phyloP scores from a whole-genome alignment of 35 echinoderm and acorn worm genomes.

The Apostichopus japonicus region DNA sequence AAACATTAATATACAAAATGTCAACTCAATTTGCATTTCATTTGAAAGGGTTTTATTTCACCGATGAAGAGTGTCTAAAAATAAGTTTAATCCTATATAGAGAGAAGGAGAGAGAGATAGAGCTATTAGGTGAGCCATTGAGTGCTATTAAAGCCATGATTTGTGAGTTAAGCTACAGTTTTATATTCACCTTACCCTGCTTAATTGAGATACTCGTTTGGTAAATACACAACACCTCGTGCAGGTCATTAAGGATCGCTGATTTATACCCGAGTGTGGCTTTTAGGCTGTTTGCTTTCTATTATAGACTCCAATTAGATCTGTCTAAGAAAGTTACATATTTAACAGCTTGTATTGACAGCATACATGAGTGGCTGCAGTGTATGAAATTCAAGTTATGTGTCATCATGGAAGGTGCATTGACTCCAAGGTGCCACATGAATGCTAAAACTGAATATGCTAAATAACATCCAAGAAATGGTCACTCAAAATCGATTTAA shows the following conservation, averaged over 20 bases:
- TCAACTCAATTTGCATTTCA: background rate
- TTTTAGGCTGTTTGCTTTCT: background rate
- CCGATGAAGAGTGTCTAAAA: background rate
- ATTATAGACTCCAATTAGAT: background rate
- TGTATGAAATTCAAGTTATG: too few relatives aligned
- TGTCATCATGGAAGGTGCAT: too few relatives aligned
- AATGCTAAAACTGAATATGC: too few relatives aligned
- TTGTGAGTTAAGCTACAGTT: slow-evolving; percentile 1
- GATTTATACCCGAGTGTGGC: background rate
- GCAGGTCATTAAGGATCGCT: background rate
- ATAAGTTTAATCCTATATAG: background rate
- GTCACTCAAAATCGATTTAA: too few relatives aligned
- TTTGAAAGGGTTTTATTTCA: background rate
- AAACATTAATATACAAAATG: background rate
- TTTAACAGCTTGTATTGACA: background rate
- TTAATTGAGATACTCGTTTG: background rate
- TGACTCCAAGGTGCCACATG: too few relatives aligned
- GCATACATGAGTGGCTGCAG: background rate
- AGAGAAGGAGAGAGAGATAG: background rate
- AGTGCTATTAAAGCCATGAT: slow-evolving; percentile 1
- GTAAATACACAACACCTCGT: background rate
- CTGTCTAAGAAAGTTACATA: background rate
- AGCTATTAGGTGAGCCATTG: background rate
- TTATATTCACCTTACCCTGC: background rate
- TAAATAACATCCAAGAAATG: too few relatives aligned